Base-by-base conservation (phyloP, 2,888 invertebrate genomes). In the Megamerina dolium region DNA sequence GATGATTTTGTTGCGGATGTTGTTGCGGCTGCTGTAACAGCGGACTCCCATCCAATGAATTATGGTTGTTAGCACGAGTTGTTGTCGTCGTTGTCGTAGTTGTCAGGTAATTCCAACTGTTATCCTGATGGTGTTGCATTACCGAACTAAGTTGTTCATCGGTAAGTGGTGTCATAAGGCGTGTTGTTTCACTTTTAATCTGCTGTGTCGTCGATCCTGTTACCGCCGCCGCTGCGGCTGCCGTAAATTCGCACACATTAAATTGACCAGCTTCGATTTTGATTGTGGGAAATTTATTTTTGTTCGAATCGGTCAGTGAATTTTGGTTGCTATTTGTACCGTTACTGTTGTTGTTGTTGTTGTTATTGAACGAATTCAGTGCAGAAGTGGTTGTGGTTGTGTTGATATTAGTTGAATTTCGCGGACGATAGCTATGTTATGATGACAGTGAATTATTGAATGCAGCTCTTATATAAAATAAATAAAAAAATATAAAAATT, bases 391-490 rank as follows among this genome's bases (percentile, higher is more conserved):
- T 34, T 46, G 19, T 26, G 14, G 5, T 26, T 32, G 17, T 32
- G 36, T 41, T 36, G 30, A 37, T 42, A 35, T 35, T 41, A 5
- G 36, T 18, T 13, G 48, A 41, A 32, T 50, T 48, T 27, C 59
- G 61, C 5, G 63, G 59, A n/a, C 65, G 59, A 51, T 65, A 65
- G 47, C 64, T 64, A n/a, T n/a, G n/a, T n/a, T n/a, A n/a, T n/a
- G n/a, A 29, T 29, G 5, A 13, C 9, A 9, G 5, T 29, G 4
- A 1, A 9, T 14, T n/a, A n/a, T n/a, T n/a, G n/a, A n/a, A n/a
- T n/a, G n/a, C n/a, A n/a, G n/a, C n/a, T n/a, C n/a, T n/a, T n/a
- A n/a, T n/a, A n/a, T n/a, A n/a, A n/a, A n/a, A n/a, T n/a, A n/a
- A n/a, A n/a, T n/a, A n/a, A n/a, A n/a, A n/a, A n/a, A n/a, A n/a